Percentiles rank a stretch among this genome's conserved stretches.
These are phyloP conservation scores for Sipha flava DNA, from an alignment of 1,140 invertebrate species.

Conservation along the genomic window DNA sequence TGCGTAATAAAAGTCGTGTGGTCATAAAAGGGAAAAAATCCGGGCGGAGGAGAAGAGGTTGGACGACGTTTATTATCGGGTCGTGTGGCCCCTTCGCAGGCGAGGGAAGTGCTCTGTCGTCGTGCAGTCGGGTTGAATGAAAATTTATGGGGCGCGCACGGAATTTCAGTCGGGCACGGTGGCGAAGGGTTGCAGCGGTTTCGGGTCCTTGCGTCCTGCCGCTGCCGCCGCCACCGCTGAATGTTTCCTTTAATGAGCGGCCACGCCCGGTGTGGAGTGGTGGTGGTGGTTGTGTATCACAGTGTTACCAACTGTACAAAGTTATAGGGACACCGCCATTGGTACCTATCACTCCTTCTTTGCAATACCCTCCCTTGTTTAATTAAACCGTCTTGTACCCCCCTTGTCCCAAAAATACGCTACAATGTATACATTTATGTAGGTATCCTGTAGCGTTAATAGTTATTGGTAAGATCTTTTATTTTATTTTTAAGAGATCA, in stretches of 20 bases:
- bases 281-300: background rate
- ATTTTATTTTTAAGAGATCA: background rate
- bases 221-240: background rate
- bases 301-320: constrained; percentile 8
- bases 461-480: no score
- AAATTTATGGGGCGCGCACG: constrained; percentile 26
- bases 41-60: background rate
- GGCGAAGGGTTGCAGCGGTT: background rate
- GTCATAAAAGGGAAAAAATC: background rate
- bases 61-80: constrained; percentile 24
- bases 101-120: constrained; percentile 3
- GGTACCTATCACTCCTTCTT: background rate
- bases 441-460: no score
- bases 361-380: background rate
- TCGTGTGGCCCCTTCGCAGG: background rate
- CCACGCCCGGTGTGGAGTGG: background rate
- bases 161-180: background rate
- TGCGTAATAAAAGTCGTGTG: background rate
- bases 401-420: background rate
- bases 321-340: background rate
- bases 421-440: no score
- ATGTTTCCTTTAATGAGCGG: constrained; percentile 29
- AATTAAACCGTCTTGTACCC: background rate
- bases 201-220: background rate
- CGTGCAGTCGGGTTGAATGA: constrained; percentile 25